These are phyloP conservation scores for Pristionchus maxplancki DNA, from an alignment of 2,888 invertebrate genomes.

Conservation along the genomic window DNA sequence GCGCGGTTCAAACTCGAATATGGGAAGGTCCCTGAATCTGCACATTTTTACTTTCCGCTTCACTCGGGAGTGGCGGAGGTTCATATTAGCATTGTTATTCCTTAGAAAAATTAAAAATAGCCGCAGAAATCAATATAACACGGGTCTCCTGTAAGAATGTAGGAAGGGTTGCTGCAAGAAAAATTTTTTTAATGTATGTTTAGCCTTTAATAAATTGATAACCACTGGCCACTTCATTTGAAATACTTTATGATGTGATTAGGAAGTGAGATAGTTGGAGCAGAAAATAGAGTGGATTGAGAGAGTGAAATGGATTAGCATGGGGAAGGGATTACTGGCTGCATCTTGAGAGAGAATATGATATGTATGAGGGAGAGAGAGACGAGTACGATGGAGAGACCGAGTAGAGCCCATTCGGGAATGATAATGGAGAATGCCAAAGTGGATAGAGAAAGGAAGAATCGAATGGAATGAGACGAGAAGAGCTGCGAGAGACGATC, in stretches of 20 bases:
- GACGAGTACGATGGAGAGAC: background rate
- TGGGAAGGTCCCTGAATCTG: no score
- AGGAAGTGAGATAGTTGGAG: background rate
- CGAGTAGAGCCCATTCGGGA: background rate
- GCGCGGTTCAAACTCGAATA: no score
- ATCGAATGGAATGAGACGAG: constrained; percentile 29
- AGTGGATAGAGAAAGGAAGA: background rate
- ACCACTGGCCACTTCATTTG: no score
- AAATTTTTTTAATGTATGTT: no score
- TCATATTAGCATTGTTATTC: no score
- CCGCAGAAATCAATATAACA: no score
- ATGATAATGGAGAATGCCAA: background rate
- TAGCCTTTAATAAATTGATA: no score
- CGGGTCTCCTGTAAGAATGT: no score
- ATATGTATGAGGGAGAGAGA: background rate
- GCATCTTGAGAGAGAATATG: constrained; percentile 1
- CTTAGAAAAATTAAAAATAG: no score
- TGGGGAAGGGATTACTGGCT: background rate
- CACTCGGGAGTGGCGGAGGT: no score
- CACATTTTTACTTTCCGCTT: no score
- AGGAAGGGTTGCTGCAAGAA: no score
- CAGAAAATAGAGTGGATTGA: background rate
- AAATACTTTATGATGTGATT: background rate
- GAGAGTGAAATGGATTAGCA: background rate
- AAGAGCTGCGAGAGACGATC: constrained; percentile 3